Evolutionary conservation across 2,888 invertebrate genomes (phyloP).

Genomic region (Schizaphis graminum): DNA sequence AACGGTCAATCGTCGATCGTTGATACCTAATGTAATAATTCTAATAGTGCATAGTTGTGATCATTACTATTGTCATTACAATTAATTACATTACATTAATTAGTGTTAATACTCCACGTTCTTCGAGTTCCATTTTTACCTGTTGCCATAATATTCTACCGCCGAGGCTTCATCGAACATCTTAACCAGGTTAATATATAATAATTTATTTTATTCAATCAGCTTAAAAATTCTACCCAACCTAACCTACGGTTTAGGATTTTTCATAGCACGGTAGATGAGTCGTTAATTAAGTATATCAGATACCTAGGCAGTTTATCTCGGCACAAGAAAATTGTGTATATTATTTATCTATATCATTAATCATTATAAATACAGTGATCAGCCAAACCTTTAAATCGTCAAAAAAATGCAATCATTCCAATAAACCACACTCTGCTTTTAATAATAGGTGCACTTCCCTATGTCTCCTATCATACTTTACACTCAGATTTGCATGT

Average conservation of each 20-base stretch:
- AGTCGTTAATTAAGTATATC: background rate
- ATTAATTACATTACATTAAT: background rate
- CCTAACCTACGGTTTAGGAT: background rate
- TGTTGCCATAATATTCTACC: background rate
- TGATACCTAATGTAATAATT: background rate
- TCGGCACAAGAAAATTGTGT: background rate
- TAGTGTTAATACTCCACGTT: background rate
- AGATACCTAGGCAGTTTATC: background rate
- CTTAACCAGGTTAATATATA: background rate
- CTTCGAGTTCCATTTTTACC: background rate
- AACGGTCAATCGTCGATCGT: background rate
- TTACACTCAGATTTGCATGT: background rate
- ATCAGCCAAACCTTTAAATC: background rate
- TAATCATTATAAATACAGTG: background rate
- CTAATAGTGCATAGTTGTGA: background rate
- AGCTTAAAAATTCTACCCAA: background rate
- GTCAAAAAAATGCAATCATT: background rate
- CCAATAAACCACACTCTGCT: background rate
- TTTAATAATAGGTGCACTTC: background rate
- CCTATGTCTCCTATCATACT: background rate
- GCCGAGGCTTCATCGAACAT: background rate
- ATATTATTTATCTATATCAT: background rate
- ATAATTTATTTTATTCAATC: background rate
- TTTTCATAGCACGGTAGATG: background rate
- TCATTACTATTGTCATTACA: background rate